phyloP scores from a whole-genome alignment of 2,888 invertebrate species.

The Melinaea marsaeus region DNA sequence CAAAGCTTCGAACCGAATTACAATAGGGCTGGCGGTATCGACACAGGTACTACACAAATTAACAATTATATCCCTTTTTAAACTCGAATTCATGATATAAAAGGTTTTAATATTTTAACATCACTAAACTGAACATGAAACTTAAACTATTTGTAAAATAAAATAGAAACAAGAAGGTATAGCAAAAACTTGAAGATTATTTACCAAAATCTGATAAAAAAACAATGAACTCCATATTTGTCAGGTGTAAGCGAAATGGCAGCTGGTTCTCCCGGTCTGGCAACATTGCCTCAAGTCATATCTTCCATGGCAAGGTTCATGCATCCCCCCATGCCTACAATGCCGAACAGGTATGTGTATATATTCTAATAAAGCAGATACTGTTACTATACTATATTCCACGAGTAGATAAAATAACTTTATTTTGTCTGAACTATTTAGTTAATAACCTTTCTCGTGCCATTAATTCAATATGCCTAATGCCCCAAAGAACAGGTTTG shows the following conservation, averaged over 20 bases:
- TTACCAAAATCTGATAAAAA: neutral
- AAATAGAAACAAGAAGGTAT: too few species aligned
- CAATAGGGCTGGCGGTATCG: slow-evolving; percentile 65
- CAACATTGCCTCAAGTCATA: slow-evolving; percentile 71
- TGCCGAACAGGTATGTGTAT: slow-evolving; percentile 52
- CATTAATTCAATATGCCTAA: too few species aligned
- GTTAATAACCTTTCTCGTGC: neutral
- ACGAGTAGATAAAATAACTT: too few species aligned
- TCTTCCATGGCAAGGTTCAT: slow-evolving; percentile 75
- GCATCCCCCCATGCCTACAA: slow-evolving; percentile 55
- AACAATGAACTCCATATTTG: neutral
- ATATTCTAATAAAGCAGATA: too few species aligned
- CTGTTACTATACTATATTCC: too few species aligned
- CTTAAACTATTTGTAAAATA: too few species aligned
- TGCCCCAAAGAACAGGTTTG: too few species aligned
- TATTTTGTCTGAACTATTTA: neutral
- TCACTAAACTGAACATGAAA: too few species aligned
- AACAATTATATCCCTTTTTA: too few species aligned
- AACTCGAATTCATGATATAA: too few species aligned
- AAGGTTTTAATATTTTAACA: too few species aligned
- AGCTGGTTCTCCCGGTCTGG: slow-evolving; percentile 67
- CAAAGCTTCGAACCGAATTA: slow-evolving; percentile 74
- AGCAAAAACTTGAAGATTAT: too few species aligned
- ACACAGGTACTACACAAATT: slow-evolving; percentile 49
- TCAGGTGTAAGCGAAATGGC: slow-evolving; percentile 65